Conservation (phyloP, 2,888 invertebrate genomes). For the Odontomyia ornata region DNA sequence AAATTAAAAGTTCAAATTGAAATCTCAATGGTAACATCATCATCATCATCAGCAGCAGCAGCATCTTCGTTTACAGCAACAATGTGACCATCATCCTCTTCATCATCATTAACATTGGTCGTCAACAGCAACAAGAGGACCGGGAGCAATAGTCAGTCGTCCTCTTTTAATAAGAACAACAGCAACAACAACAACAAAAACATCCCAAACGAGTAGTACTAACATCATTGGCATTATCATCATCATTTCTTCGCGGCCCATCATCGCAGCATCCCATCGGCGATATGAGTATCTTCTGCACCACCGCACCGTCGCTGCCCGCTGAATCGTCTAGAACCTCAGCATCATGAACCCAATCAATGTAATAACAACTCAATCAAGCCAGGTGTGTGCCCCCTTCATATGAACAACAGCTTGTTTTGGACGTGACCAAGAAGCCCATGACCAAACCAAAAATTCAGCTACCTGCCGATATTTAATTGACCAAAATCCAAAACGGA, state of each 20-base stretch:
- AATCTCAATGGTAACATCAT: slow-evolving; percentile 49
- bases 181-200: slow-evolving; percentile 3
- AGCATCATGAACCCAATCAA: background rate
- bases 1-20: slow-evolving; percentile 50
- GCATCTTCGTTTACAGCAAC: slow-evolving; percentile 22
- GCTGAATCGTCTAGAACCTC: background rate
- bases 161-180: slow-evolving; percentile 31
- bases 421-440: too few relatives aligned
- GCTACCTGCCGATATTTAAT: slow-evolving; percentile 43
- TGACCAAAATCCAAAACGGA: slow-evolving; percentile 43
- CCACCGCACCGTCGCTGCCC: background rate
- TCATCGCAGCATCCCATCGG: slow-evolving; percentile 41
- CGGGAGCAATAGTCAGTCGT: slow-evolving; percentile 35
- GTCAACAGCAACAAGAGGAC: slow-evolving; percentile 19
- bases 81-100: background rate
- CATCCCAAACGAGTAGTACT: background rate
- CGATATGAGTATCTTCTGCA: background rate
- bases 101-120: slow-evolving; percentile 31
- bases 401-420: slow-evolving; percentile 18
- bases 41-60: slow-evolving; percentile 41
- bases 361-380: slow-evolving; percentile 42
- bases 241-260: slow-evolving; percentile 39
- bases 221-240: slow-evolving; percentile 28
- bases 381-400: slow-evolving; percentile 22
- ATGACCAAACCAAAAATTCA: slow-evolving; percentile 7